Base-by-base conservation (phyloP, 1,140 invertebrate genomes). In the Parapsyche elsis region DNA sequence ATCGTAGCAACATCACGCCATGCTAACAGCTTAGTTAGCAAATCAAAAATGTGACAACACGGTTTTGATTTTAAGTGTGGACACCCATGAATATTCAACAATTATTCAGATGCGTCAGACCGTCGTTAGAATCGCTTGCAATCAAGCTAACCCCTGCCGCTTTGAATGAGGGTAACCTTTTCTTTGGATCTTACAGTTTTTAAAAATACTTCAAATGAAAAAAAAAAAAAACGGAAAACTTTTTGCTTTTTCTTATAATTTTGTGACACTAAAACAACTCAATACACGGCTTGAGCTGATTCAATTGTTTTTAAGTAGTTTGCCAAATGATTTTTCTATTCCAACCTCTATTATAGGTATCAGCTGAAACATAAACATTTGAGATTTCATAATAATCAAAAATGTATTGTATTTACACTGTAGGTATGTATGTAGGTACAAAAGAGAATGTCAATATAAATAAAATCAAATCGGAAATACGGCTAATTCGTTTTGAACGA, bases 51-150 rank as follows among this genome's bases (percentile, higher is more conserved):
- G 21, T 67, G 21, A 26, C 64, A 23, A 67, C 64, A 24, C 24
- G 19, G 24, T 67, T 67, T 67, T 67, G 64, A 67, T 67, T 67
- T 67, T 45, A 74, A 45, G 67, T 74, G 71, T 61, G 78, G 53
- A 79, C 71, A n/a, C 12, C 59, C 78, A 79, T 79, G 73, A 79
- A 79, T 79, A 79, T 79, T 79, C 78, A 79, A 74, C 70, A 73
- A 73, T 73, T 74, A 74, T 79, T 74, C 71, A 30, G 64, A 67
- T 67, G 64, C 9, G 24, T 53, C 21, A 26, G 53, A 71, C 38
- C 49, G 70, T 79, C 70, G 70, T 79, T 74, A 73, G 78, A 79
- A 71, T 38, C 46, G 38, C 24, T 67, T 23, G 64, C 64, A 67
- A 67, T 67, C 64, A 67, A 23, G 12, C 9, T 12, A 24, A 67